Conservation (phyloP, 2,888 invertebrate species). For the Pediacus dermestoides region DNA sequence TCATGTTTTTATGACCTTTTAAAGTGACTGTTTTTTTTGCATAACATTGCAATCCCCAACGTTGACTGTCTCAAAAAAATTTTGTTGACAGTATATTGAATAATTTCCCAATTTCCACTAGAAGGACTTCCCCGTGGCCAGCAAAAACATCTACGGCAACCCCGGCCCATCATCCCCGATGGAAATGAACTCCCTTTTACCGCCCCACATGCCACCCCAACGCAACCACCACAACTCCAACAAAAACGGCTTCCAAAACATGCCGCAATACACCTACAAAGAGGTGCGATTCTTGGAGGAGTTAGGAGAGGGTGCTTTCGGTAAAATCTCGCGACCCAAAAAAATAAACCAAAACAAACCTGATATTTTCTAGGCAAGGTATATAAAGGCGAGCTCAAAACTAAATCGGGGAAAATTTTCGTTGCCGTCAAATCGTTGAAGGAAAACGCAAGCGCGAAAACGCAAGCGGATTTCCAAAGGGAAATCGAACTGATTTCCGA, state of each 20-base stretch:
- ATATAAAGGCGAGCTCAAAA: slow-evolving; percentile 85
- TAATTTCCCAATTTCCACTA: slow-evolving; percentile 22
- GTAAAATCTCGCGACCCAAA: slow-evolving; percentile 46
- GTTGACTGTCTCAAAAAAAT: neutral
- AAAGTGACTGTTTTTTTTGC: neutral
- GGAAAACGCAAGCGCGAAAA: slow-evolving; percentile 88
- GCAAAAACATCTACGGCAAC: slow-evolving; percentile 80
- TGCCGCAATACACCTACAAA: slow-evolving; percentile 81
- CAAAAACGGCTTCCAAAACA: slow-evolving; percentile 51
- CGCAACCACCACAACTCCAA: slow-evolving; percentile 39
- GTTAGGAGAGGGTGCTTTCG: slow-evolving; percentile 94
- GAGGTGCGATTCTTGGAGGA: slow-evolving; percentile 86
- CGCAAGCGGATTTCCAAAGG: slow-evolving; percentile 85
- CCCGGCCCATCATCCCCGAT: slow-evolving; percentile 69
- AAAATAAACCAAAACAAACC: neutral
- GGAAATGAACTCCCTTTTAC: slow-evolving; percentile 78
- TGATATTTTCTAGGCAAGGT: slow-evolving; percentile 66
- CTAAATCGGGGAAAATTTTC: slow-evolving; percentile 67
- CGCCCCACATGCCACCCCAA: slow-evolving; percentile 54
- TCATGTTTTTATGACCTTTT: neutral
- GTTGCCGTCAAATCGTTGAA: slow-evolving; percentile 94
- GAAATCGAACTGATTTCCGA: slow-evolving; percentile 95
- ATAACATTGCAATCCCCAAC: slow-evolving; percentile 1
- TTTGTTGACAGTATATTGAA: no score
- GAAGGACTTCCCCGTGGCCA: slow-evolving; percentile 67